phyloP scores from a whole-genome alignment of 2,113 vertebrate species.

The Edolisoma coerulescens region DNA sequence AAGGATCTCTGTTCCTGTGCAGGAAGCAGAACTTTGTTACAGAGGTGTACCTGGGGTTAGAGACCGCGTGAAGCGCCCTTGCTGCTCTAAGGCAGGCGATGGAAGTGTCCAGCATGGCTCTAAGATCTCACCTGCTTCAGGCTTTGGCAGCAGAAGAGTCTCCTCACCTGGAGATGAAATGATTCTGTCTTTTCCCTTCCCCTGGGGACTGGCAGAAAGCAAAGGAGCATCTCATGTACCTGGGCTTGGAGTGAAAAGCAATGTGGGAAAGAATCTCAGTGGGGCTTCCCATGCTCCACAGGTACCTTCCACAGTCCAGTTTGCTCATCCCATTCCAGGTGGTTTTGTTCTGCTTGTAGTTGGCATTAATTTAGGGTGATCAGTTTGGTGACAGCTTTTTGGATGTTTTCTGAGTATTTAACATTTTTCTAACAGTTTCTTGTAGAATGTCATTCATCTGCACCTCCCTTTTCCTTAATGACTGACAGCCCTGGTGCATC shows the following conservation, averaged over 20 bases:
- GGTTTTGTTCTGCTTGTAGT: not conserved
- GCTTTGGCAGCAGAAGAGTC: not conserved
- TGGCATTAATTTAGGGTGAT: not conserved
- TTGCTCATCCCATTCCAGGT: not conserved
- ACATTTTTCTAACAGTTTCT: not conserved
- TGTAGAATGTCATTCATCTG: not conserved
- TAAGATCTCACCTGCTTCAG: not conserved
- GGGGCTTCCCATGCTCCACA: not conserved
- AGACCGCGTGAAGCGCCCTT: not conserved
- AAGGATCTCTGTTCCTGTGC: not conserved
- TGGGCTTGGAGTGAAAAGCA: not conserved
- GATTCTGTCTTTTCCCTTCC: not conserved
- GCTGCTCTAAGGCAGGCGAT: not conserved
- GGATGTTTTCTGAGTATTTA: not conserved
- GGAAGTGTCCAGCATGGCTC: not conserved
- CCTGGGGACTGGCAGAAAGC: not conserved
- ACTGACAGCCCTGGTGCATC: not conserved
- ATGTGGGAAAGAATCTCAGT: not conserved
- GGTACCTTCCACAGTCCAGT: not conserved
- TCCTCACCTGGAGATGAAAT: not conserved
- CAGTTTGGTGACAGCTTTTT: not conserved
- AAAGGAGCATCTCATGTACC: not conserved
- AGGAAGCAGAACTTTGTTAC: not conserved
- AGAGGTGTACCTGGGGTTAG: accelerated
- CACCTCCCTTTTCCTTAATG: not conserved